Percentiles rank a stretch among this genome's conserved stretches.
Conservation (phyloP, 2,113 vertebrate species). For the Rattus norvegicus region GRCr8 NC_086022.1:53846001-53846500, state of each 20-base stretch:
- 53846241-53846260: neutral
- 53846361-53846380: neutral
- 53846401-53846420: neutral
- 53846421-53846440: neutral
- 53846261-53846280: neutral
- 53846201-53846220: neutral
- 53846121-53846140: neutral
- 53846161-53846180: neutral
- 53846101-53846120: neutral
- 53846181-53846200: neutral
- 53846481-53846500: neutral
- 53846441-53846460: conserved; percentile 6
- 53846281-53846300: too few relatives aligned
- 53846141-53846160: neutral
- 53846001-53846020: neutral
- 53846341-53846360: neutral
- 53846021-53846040: neutral
- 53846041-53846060: neutral
- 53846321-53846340: neutral
- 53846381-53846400: neutral
- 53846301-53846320: neutral
- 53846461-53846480: neutral
- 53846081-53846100: neutral
- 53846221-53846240: neutral
- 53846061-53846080: too few relatives aligned